Evolutionary conservation across 2,888 invertebrate species (phyloP).

Genomic region (Abrostola tripartita): DNA sequence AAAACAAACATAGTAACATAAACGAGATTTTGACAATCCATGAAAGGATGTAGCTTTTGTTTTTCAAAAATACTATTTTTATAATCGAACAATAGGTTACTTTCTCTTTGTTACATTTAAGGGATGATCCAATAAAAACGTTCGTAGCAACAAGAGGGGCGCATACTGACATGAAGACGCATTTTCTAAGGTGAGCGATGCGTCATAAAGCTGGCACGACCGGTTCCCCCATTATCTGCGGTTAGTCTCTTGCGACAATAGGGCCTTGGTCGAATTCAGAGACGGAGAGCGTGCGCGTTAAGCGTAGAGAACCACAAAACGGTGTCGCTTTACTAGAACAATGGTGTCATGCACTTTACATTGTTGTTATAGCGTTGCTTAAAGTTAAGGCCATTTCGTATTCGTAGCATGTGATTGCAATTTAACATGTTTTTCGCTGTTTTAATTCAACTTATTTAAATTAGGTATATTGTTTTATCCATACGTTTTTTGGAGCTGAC

Average conservation of each 20-base stretch:
- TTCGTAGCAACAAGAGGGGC: conserved; percentile 25
- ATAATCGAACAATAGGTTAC: too few species aligned
- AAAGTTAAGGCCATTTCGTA: conserved; percentile 16
- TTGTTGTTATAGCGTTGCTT: conserved; percentile 19
- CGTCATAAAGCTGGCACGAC: conserved; percentile 74
- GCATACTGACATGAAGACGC: conserved; percentile 66
- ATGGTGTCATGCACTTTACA: conserved; percentile 67
- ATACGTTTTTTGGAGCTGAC: too few species aligned
- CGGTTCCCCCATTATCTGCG: conserved; percentile 79
- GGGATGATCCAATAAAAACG: conserved; percentile 26
- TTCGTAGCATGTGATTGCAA: conserved; percentile 17
- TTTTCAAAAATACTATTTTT: too few species aligned
- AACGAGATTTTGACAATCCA: too few species aligned
- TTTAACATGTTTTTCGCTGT: too few species aligned
- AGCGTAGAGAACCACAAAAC: conserved; percentile 65
- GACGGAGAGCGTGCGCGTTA: conserved; percentile 69
- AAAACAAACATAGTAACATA: too few species aligned
- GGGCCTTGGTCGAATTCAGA: conserved; percentile 75
- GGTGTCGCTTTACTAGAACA: conserved; percentile 81
- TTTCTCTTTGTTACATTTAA: conserved; percentile 6
- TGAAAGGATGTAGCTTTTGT: too few species aligned
- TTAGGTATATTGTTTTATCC: too few species aligned
- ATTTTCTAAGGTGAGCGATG: conserved; percentile 73
- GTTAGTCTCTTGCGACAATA: conserved; percentile 73
- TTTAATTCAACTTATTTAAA: neutral